Base-by-base conservation (phyloP, 2,888 invertebrate species). In the Chirona hameri region DNA sequence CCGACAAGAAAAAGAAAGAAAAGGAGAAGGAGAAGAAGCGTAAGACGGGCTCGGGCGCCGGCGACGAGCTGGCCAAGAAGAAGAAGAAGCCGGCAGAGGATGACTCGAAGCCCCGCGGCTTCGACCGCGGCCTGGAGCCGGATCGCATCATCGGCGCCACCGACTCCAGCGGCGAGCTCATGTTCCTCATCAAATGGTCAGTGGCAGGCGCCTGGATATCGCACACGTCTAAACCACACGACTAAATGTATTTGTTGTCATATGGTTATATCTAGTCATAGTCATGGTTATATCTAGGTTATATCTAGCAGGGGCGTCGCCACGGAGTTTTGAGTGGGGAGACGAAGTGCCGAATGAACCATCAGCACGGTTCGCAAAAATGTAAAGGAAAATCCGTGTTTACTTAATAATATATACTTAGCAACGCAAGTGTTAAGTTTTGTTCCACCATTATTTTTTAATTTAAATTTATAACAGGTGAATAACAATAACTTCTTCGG, bases 51-150 rank as follows among this genome's bases (percentile, higher is more conserved):
- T 83, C 83, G 31, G 46, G 83, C n/a, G 81, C 83, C 0, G 83
- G 83, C 31, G 84, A 83, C 55, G 81, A 82, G 9, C 76, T 84
- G 29, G 72, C 82, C 24, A 84, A 85, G 81, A 84, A 84, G 52
- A 83, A 84, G 82, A 82, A 83, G 15, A 83, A 84, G 82, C 84
- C 84, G 55, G 83, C 83, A 52, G 31, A 85, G 84, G 95, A 97
- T 97, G 89, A 98, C 97, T 89, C 96, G 95, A 88, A 97, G 98
- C 15, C 97, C 97, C 89, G 90, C 96, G 86, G 97, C 96, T 89
- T 99, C 98, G 91, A 99, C 99, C 90, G 97, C 99, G 81, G 98
- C 97, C 81, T 99, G 98, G 86, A 91, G 98, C 86, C 99, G 97
- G 60, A 85, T 52, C 84, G 84, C 39, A 85, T 85, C 48, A 85